Evolutionary conservation across 1,140 invertebrate species (phyloP).

Genomic region (Drosophila pseudoananassae): DNA sequence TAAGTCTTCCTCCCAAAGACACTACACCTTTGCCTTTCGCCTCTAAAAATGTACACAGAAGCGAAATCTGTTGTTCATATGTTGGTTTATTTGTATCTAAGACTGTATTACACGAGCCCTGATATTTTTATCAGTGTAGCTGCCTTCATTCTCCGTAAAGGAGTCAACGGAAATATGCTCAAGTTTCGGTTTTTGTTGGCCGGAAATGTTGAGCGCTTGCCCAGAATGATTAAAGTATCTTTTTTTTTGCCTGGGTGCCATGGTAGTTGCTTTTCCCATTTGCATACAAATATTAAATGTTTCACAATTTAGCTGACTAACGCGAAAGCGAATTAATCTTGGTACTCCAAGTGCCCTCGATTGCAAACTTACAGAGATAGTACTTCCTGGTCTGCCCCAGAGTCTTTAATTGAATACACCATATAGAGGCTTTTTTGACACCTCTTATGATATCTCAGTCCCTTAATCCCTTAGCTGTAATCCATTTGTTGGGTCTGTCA

Average conservation of each 20-base stretch:
- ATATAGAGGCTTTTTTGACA: background rate
- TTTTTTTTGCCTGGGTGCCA: conserved; percentile 40
- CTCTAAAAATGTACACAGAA: background rate
- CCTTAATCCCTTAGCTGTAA: conserved; percentile 21
- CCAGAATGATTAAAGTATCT: conserved; percentile 68
- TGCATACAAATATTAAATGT: conserved; percentile 32
- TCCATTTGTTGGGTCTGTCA: conserved; percentile 35
- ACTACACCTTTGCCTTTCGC: conserved; percentile 8
- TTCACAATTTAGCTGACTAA: conserved; percentile 32
- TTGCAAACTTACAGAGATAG: conserved; percentile 3
- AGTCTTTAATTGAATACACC: background rate
- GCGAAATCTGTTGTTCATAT: background rate
- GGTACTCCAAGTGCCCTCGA: conserved; percentile 11
- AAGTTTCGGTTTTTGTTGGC: conserved; percentile 67
- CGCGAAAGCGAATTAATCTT: conserved; percentile 31
- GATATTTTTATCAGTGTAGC: background rate
- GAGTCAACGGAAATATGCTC: conserved; percentile 57
- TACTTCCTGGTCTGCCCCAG: conserved; percentile 16
- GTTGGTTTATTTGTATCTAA: background rate
- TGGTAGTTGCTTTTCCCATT: conserved; percentile 21
- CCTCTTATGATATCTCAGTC: conserved; percentile 3
- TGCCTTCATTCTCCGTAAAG: conserved; percentile 18
- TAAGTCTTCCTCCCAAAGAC: conserved; percentile 22
- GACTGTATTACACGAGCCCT: background rate
- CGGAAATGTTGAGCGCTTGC: conserved; percentile 66